Evolutionary conservation across 2,797 vertebrate genomes (phyloP), one percentile per base, ranked within the genome.

Genomic region (Phoxinus dragarum): DNA sequence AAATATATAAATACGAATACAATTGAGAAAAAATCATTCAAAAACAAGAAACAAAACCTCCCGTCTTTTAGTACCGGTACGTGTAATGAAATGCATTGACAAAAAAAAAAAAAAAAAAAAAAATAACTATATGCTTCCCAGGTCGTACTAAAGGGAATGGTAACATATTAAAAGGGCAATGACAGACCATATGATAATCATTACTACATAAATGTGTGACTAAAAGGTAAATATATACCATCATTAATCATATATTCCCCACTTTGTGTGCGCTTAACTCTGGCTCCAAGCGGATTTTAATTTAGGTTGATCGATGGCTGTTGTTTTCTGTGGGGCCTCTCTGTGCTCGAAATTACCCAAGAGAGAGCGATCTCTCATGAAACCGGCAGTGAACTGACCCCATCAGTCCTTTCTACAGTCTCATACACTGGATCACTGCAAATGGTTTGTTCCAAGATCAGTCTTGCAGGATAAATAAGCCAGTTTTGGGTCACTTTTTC

Each of bases 271-370:
- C 23, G 16, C 56, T 73, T 64, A 80, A 72, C 54, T 61, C 19
- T n/a, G 52, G 38, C 27, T 71, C 74, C 49, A 47, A 67, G 31
- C 23, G 54, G 66, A 49, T 72, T 84, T 84, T 84, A 79, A 79
- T 79, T 80, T 80, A 56, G 52, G 66, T 61, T 85, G 83, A 85
- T 80, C 19, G 67, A 85, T 85, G 75, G 54, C 27, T 80, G 67
- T 85, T 85, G 83, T 79, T 80, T 85, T 85, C n/a, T 61, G 67
- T 61, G 67, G 49, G 75, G 76, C 47, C 82, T 68, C 73, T 68
- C 74, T 17, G 69, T 74, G 72, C 81, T 83, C 3, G 21, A 49
- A 66, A 83, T 49, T 11, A 59, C 42, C 31, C 27, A 31, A 49
- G 56, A 75, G 71, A 74, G 71, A 66, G 59, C 7, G 56, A 83